These are phyloP conservation scores for Lasiurus cinereus DNA, from an alignment of 2,113 vertebrate species.

Conservation along the genomic window DNA sequence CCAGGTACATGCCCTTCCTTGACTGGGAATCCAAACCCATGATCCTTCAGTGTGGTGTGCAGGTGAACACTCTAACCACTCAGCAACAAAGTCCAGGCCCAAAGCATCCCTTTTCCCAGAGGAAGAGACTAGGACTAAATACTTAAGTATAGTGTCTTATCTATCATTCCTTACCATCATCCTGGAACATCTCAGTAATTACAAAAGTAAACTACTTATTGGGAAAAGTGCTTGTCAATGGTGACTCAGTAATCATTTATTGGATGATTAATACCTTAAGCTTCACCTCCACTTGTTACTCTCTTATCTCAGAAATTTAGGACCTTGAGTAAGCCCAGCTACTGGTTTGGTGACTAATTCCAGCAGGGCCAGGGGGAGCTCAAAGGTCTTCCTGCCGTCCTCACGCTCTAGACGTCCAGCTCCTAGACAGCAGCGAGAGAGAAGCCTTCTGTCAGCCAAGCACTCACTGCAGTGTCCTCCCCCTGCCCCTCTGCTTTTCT, in stretches of 20 bases:
- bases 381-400: not conserved
- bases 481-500: not conserved
- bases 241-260: not conserved
- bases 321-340: not conserved
- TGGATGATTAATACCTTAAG: not conserved
- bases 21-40: too few relatives aligned
- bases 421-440: not conserved
- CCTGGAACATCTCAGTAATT: not conserved
- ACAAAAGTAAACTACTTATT: not conserved
- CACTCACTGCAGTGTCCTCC: not conserved
- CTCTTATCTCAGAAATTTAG: conserved; percentile 41
- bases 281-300: not conserved
- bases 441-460: not conserved
- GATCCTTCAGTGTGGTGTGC: too few relatives aligned
- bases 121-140: conserved; percentile 56
- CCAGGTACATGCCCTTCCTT: too few relatives aligned
- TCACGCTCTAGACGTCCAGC: not conserved
- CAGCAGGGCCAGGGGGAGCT: not conserved
- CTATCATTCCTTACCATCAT: not conserved
- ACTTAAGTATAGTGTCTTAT: not conserved
- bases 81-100: too few relatives aligned
- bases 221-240: not conserved
- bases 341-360: not conserved
- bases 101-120: conserved; percentile 34
- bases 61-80: too few relatives aligned